Base-by-base conservation (phyloP, 2,888 invertebrate genomes). In the Seira sanloemensis region DNA sequence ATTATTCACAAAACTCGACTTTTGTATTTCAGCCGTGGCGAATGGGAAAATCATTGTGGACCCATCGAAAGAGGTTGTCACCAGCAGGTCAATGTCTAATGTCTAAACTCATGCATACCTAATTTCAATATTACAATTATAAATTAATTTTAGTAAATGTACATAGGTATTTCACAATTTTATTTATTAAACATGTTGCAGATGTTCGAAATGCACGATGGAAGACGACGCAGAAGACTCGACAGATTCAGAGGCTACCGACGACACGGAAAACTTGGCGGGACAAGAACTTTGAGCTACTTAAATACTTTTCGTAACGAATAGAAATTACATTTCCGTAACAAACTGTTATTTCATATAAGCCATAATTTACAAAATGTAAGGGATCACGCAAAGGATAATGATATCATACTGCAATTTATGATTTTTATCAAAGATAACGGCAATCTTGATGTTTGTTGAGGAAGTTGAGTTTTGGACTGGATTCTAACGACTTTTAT, bases 101-200 rank as follows among this genome's bases (percentile, higher is more conserved):
- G 98, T 91, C 95, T 95, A 93, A 96, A 97, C 0, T 94, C 95
- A 93, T 94, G 95, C 91, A 97, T 97, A 91, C 98, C 98, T 91
- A 94, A 98, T 91, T 94, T 97, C 72, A 97, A 97, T 0, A 94
- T 95, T 87, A 95, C 95, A 68, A 98, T 97, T 91, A 93, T 97
- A 87, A 96, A 96, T 91, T 97, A 97, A n/a, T n/a, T 91, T 98
- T 97, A 0, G 95, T 97, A 85, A 96, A 96, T 90, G 96, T 97
- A 90, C 96, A 96, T 92, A 94, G 95, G 93, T 95, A 88, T 85
- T 69, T 1, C 23, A 12, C 2, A 50, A 5, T 78, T 65, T 27
- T 1, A 25, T 85, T 80, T 73, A 84, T 46, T 74, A 1, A 24
- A 18, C 18, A 16, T 58, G 27, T 78, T 62, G 0, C 50, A 86